These are phyloP conservation scores for Notothenia rossii DNA, from an alignment of 2,113 vertebrate genomes.

Conservation along the genomic window DNA sequence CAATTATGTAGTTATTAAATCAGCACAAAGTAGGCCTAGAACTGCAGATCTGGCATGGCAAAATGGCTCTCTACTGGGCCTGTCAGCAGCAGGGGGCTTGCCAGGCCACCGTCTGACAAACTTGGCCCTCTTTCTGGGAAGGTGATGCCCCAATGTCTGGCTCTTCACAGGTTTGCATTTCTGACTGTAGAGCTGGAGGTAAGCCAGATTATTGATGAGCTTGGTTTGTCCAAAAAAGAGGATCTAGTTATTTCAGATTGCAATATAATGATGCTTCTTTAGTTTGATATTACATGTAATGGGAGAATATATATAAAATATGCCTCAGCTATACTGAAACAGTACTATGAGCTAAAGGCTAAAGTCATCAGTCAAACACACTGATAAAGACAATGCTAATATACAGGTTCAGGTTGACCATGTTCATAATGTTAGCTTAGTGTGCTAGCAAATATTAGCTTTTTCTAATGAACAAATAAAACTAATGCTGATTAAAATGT, in stretches of 20 bases:
- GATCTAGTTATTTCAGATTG: not conserved
- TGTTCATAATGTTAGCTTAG: not conserved
- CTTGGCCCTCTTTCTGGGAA: constrained; percentile 69
- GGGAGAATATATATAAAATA: not conserved
- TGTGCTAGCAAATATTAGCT: not conserved
- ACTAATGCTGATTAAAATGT: not conserved
- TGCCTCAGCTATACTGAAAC: not conserved
- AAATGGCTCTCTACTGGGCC: constrained; percentile 33
- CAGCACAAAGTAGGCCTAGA: constrained; percentile 68
- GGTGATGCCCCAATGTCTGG: constrained; percentile 61
- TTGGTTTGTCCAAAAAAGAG: constrained; percentile 24
- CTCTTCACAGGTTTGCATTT: constrained; percentile 34
- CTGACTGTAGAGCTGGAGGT: constrained; percentile 37
- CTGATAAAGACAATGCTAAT: not conserved
- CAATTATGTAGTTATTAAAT: constrained; percentile 80
- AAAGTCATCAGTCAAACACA: not conserved
- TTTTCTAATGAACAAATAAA: not conserved
- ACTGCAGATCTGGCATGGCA: constrained; percentile 63
- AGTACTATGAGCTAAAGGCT: not conserved
- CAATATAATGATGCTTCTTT: not conserved
- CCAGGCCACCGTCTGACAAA: constrained; percentile 61
- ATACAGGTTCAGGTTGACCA: not conserved
- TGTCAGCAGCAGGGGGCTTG: constrained; percentile 60
- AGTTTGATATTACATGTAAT: not conserved
- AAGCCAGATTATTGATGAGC: constrained; percentile 24